Conservation (phyloP, 37 sponge, comb jelly and placozoan species). For the Amphimedon queenslandica region DNA sequence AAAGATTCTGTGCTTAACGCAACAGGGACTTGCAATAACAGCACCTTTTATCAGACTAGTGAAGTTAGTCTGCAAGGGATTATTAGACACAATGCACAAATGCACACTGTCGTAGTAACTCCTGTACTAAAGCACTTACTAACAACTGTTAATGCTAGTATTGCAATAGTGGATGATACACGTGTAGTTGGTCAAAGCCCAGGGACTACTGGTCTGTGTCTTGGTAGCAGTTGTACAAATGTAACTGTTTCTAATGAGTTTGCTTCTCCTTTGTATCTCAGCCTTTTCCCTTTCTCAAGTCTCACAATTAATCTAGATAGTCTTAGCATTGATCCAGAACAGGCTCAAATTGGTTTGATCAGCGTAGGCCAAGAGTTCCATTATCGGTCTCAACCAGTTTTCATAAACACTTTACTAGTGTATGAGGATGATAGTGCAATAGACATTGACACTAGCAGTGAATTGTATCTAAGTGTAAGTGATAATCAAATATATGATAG, state of each 20-base stretch:
- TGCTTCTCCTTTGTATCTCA: neutral
- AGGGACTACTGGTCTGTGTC: neutral
- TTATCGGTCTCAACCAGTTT: neutral
- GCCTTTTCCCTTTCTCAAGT: neutral
- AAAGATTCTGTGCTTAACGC: conserved; percentile 38
- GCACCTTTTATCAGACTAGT: neutral
- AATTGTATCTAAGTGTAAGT: neutral
- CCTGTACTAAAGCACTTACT: conserved; percentile 13
- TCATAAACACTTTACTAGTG: conserved; percentile 3
- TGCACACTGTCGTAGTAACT: conserved; percentile 14
- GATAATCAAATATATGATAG: neutral
- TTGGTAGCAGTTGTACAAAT: neutral
- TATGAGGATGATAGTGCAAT: neutral
- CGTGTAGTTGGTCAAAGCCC: conserved; percentile 1
- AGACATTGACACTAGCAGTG: neutral
- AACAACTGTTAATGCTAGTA: neutral
- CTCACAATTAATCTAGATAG: neutral
- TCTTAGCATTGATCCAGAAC: neutral
- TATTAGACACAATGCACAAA: neutral
- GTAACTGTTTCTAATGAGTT: neutral
- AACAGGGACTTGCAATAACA: neutral
- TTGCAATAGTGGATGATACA: conserved; percentile 9
- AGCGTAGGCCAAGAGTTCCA: neutral
- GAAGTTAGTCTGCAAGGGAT: neutral
- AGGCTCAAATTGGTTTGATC: neutral